Conservation (phyloP, 2,888 invertebrate species). For the Rhaphigaster nebulosa region DNA sequence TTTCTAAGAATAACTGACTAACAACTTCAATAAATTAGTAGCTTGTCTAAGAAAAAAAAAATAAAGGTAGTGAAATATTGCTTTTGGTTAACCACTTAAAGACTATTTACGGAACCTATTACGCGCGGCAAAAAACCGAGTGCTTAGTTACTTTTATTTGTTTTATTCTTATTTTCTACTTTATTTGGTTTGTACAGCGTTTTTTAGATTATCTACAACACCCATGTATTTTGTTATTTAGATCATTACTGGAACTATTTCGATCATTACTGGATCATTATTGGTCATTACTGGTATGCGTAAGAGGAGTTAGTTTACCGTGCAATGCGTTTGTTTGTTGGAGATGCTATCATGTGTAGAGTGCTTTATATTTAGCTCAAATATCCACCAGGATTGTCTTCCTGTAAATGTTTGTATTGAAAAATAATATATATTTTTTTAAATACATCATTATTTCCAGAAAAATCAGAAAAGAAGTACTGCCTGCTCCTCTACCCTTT, state of each 20-base stretch:
- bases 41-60: neutral
- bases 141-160: neutral
- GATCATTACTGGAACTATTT: too few species aligned
- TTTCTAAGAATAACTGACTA: neutral
- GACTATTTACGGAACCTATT: neutral
- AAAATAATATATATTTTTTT: too few species aligned
- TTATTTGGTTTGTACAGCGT: neutral
- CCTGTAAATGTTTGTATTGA: too few species aligned
- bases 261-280: too few species aligned
- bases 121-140: neutral
- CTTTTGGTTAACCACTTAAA: neutral
- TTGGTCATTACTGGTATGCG: neutral
- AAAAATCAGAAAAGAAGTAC: too few species aligned
- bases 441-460: too few species aligned
- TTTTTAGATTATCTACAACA: neutral
- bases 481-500: too few species aligned
- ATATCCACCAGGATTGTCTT: too few species aligned
- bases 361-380: neutral
- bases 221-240: neutral
- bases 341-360: neutral
- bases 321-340: neutral
- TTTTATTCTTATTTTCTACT: neutral
- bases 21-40: neutral
- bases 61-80: neutral
- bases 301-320: neutral